Conservation (phyloP, 2,888 invertebrate genomes). For the Cremastobaeus sp. region DNA sequence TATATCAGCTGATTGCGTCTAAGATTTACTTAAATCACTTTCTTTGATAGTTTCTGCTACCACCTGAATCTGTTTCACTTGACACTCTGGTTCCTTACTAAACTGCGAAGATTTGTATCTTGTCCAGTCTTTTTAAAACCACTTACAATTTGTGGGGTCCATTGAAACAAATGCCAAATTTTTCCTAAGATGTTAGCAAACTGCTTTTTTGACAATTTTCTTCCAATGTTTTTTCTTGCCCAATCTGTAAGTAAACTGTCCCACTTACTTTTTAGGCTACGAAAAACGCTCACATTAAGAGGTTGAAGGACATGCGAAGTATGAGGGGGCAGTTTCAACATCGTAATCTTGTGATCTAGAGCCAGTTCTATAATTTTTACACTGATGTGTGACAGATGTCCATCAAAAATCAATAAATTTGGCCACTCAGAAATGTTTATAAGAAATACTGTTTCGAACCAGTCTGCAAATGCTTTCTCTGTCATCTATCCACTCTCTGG, state of each 20-base stretch:
- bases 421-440: slow-evolving; percentile 9
- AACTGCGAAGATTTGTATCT: too few relatives aligned
- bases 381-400: slow-evolving; percentile 28
- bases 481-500: slow-evolving; percentile 16
- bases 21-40: too few relatives aligned
- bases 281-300: slow-evolving; percentile 36
- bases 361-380: slow-evolving; percentile 12
- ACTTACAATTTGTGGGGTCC: slow-evolving; percentile 14
- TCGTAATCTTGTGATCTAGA: slow-evolving; percentile 4
- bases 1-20: too few relatives aligned
- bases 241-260: slow-evolving; percentile 20
- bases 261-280: slow-evolving; percentile 24
- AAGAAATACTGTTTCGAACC: slow-evolving; percentile 4
- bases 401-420: slow-evolving; percentile 33
- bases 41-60: too few relatives aligned
- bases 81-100: too few relatives aligned
- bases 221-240: slow-evolving; percentile 32
- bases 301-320: slow-evolving; percentile 42
- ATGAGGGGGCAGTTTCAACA: slow-evolving; percentile 40
- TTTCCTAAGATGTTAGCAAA: slow-evolving; percentile 18
- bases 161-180: slow-evolving; percentile 24
- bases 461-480: background rate
- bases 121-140: slow-evolving; percentile 30
- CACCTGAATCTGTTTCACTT: too few relatives aligned
- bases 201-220: slow-evolving; percentile 15